These are phyloP conservation scores for Meandrina meandrites DNA, from an alignment of 92 coral and sea anemone species.

Conservation along the genomic window DNA sequence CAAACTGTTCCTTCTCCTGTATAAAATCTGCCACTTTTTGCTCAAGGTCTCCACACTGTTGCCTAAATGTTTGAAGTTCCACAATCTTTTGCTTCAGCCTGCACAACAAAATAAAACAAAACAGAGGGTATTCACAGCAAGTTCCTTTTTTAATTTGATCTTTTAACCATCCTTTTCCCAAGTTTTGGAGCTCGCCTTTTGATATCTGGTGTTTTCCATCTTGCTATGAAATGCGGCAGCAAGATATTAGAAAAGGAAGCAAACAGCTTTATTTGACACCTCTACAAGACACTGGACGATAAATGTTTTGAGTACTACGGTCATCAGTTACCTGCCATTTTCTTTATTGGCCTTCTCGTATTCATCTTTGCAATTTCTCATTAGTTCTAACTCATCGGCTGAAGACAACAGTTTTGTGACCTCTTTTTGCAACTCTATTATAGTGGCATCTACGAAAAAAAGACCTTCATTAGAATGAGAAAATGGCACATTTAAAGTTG, in stretches of 20 bases:
- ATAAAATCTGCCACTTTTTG: constrained; percentile 58
- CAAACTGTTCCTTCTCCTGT: constrained; percentile 73
- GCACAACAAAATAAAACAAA: not conserved
- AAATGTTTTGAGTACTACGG: not conserved
- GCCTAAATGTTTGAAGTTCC: constrained; percentile 78
- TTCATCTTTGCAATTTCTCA: constrained; percentile 69
- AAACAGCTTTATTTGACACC: too few relatives aligned
- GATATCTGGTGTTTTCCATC: too few relatives aligned
- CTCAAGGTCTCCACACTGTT: constrained; percentile 74
- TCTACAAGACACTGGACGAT: not conserved
- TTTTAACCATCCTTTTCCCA: too few relatives aligned
- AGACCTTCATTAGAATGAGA: not conserved
- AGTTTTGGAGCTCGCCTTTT: too few relatives aligned
- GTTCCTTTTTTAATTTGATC: too few relatives aligned
- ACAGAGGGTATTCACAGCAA: too few relatives aligned
- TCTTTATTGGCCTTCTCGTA: constrained; percentile 71
- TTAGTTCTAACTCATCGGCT: constrained; percentile 75
- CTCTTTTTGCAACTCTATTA: constrained; percentile 72
- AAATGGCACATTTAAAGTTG: not conserved
- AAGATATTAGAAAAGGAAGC: too few relatives aligned
- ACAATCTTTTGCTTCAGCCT: constrained; percentile 78
- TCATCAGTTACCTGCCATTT: constrained; percentile 63
- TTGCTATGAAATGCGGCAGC: too few relatives aligned
- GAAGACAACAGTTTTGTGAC: constrained; percentile 59
- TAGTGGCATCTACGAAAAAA: constrained; percentile 59